Evolutionary conservation across 1,140 invertebrate genomes (phyloP), one percentile per base, ranked within the genome.

Genomic region (Battus philenor): DNA sequence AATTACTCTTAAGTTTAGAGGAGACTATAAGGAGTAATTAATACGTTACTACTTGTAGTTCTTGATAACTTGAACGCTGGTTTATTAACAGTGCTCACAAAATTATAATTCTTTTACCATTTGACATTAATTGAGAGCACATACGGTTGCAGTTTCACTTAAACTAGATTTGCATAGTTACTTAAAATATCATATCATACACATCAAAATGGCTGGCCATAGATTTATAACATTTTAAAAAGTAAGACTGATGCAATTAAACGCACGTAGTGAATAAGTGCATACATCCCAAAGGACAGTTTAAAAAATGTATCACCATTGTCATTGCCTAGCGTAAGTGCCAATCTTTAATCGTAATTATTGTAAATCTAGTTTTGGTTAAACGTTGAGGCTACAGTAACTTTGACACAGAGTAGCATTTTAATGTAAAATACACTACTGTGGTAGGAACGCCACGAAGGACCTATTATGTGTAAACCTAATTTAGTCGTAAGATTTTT

Each of bases 321-420:
- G n/a, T n/a, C n/a, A n/a, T n/a, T n/a, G n/a, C n/a, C n/a, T n/a
- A n/a, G n/a, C n/a, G n/a, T 20, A 36, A 1, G 2, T 34, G 32
- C 32, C 17, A 36, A 36, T 36, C 10, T 20, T 36, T 10, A 33
- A 33, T 10, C 9, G 7, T 10, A 18, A 13, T 39, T 7, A 36
- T 31, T 1, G 22, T 17, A 44, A 32, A 31, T 38, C 53, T 33
- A 52, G 49, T 38, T 44, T 50, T 33, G 18, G 12, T 53, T 36
- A 43, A 50, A 56, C 36, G 13, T 49, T 33, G 44, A 34, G 58
- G 54, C 54, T 48, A 44, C 17, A 26, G 43, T 46, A 17, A 39
- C 47, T 47, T 39, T 53, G 71, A 62, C 70, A 74, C 66, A 80
- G 73, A 59, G 71, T 71, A 68, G 24, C 62, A 63, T 77, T 80